A percentile compares a stretch with the other conserved stretches of the same genome.
Evolutionary conservation across 1,140 invertebrate species (phyloP).

Genomic region (Forficula auricularia): DNA sequence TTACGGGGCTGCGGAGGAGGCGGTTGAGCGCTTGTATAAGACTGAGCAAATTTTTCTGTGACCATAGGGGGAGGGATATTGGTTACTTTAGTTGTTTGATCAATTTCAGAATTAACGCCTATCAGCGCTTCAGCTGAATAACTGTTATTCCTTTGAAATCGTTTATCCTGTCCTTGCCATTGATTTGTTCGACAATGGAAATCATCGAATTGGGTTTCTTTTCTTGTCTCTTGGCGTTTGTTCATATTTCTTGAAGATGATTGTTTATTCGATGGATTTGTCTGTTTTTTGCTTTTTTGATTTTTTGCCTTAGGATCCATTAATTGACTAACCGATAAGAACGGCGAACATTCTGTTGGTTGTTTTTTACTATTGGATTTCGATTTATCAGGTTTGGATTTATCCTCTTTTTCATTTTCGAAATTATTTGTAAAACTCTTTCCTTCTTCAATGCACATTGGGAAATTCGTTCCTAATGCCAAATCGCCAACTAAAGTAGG

Average conservation of each 20-base stretch:
- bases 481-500: slow-evolving; percentile 39
- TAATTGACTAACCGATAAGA: slow-evolving; percentile 44
- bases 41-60: slow-evolving; percentile 6
- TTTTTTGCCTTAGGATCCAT: slow-evolving; percentile 28
- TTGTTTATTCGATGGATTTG: no score
- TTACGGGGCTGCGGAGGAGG: no score
- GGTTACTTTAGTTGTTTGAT: slow-evolving; percentile 6
- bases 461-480: slow-evolving; percentile 29
- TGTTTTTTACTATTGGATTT: no score
- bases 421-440: slow-evolving; percentile 1
- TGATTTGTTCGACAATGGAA: no score
- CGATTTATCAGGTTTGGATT: no score
- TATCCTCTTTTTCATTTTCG: no score
- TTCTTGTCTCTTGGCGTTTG: slow-evolving; percentile 1
- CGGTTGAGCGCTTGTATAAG: no score
- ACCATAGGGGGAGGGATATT: slow-evolving; percentile 8
- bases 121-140: slow-evolving; percentile 14
- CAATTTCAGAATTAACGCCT: slow-evolving; percentile 1
- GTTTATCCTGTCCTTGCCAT: no score
- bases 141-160: slow-evolving; percentile 1
- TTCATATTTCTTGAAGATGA: slow-evolving; percentile 4
- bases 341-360: slow-evolving; percentile 20
- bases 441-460: slow-evolving; percentile 8
- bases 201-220: slow-evolving; percentile 2
- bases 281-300: slow-evolving; percentile 4